Base-by-base conservation (phyloP, 2,888 invertebrate genomes). In the Tenthredo amoena region DNA sequence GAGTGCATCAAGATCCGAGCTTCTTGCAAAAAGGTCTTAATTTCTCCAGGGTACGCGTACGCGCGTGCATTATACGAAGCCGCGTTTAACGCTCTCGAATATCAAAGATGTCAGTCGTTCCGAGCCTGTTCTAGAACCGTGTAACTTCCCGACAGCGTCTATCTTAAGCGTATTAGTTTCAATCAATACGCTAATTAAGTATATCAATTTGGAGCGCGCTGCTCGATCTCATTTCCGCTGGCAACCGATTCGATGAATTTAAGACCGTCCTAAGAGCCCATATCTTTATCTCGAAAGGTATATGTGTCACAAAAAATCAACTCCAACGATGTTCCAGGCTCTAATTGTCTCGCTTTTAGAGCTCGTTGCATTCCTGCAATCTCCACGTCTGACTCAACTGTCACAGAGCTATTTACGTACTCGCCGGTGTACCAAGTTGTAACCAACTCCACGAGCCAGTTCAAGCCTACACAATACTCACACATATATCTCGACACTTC, bases 401-500 rank as follows among this genome's bases (percentile, higher is more conserved):
- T 81, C 81, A 81, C 81, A 26, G 50, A n/a, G 81, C 81, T 81
- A 81, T 81, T 81, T 81, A 62, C 81, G 81, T 81, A 81, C 81
- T 62, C 40, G 34, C 31, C 40, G 62, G 40, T 37, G 58, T 62
- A 62, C 81, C 81, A 58, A 62, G 37, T 81, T 77, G 31, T 18
- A 77, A 77, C 77, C 77, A 77, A 55, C 77, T 55, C 40, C 50
- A 50, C 77, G 47, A 55, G 77, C 50, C 31, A 74, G 43, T 34
- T 77, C 55, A 31, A 50, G 34, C 40, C 55, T 31, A 77, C 31
- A 55, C 77, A 77, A 77, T 77, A 34, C 74, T 26, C 40, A 74
- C 74, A 43, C 47, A 15, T n/a, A 37, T 37, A 37, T 40, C 37
- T 72, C 18, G 12, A 40, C 43, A 50, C 50, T 55, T 34, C 77